Conservation (phyloP, 23 tunicate genomes). For the Corella eumyota region DNA sequence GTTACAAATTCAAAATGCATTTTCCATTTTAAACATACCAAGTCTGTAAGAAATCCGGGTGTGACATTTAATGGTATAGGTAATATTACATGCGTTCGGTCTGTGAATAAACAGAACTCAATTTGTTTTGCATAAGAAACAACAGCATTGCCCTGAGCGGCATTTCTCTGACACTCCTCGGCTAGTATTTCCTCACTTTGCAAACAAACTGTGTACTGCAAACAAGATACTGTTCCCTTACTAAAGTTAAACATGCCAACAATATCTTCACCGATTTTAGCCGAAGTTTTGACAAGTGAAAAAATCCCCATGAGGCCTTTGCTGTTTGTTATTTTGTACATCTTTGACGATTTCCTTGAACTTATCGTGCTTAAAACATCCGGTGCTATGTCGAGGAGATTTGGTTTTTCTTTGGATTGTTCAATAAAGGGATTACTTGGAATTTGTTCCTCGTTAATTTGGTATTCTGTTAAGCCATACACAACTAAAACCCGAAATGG, state of each 20-base stretch:
- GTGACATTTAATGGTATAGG: conserved; percentile 85
- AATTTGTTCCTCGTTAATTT: conserved; percentile 44
- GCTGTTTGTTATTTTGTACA: conserved; percentile 78
- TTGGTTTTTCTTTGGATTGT: conserved; percentile 31
- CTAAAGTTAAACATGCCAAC: conserved; percentile 85
- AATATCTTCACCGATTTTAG: conserved; percentile 87
- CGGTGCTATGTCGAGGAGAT: conserved; percentile 65
- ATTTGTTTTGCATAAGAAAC: conserved; percentile 59
- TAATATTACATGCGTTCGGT: conserved; percentile 62
- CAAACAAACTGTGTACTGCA: conserved; percentile 78
- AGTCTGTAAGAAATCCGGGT: conserved; percentile 80
- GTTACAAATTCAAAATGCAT: conserved; percentile 87
- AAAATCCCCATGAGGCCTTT: conserved; percentile 69
- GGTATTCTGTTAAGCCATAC: conserved; percentile 80
- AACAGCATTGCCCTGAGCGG: conserved; percentile 54
- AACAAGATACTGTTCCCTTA: conserved; percentile 58
- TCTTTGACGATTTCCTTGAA: conserved; percentile 64
- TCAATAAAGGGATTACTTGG: conserved; percentile 70
- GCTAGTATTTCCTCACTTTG: conserved; percentile 88
- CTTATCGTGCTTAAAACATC: conserved; percentile 73
- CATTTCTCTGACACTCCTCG: conserved; percentile 69
- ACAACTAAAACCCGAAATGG: conserved; percentile 95
- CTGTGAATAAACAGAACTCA: conserved; percentile 69
- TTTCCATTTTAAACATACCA: conserved; percentile 89
- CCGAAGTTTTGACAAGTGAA: conserved; percentile 72